Conservation (phyloP, 2,888 invertebrate species). For the Vesta saturnalis region DNA sequence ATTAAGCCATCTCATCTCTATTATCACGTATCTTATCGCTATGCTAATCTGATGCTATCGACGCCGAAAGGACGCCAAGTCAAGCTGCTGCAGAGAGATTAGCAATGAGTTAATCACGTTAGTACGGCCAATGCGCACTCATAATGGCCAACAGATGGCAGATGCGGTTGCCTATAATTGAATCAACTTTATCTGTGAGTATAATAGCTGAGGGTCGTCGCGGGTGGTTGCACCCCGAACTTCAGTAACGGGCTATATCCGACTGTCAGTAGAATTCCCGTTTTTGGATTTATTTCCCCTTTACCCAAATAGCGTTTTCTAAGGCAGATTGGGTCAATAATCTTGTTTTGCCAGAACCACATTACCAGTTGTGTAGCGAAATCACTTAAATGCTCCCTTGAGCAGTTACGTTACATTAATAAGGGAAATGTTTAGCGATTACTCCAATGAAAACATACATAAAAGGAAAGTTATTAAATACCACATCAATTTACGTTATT, state of each 20-base stretch:
- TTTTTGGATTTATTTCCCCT: constrained; percentile 39
- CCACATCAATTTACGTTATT: no score
- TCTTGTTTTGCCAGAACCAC: constrained; percentile 20
- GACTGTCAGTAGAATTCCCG: constrained; percentile 48
- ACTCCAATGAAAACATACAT: constrained; percentile 4
- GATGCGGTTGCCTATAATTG: constrained; percentile 64
- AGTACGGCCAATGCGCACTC: constrained; percentile 59
- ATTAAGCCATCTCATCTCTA: constrained; percentile 42
- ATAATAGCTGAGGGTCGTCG: constrained; percentile 60
- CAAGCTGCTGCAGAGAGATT: constrained; percentile 56
- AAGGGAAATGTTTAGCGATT: constrained; percentile 1
- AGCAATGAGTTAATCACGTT: constrained; percentile 61
- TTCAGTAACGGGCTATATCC: constrained; percentile 50
- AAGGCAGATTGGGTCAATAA: constrained; percentile 23
- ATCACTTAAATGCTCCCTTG: constrained; percentile 17
- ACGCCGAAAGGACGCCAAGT: constrained; percentile 42
- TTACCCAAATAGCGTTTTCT: constrained; percentile 28
- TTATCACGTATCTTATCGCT: constrained; percentile 41
- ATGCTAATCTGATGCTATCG: constrained; percentile 41
- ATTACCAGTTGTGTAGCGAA: constrained; percentile 16
- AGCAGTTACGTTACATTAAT: constrained; percentile 14
- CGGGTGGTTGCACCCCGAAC: constrained; percentile 56
- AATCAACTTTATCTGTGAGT: constrained; percentile 64
- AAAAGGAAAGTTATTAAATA: neutral
- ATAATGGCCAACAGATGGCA: constrained; percentile 64